phyloP scores from a whole-genome alignment of 2,888 invertebrate species.

The Agrochola macilenta region DNA sequence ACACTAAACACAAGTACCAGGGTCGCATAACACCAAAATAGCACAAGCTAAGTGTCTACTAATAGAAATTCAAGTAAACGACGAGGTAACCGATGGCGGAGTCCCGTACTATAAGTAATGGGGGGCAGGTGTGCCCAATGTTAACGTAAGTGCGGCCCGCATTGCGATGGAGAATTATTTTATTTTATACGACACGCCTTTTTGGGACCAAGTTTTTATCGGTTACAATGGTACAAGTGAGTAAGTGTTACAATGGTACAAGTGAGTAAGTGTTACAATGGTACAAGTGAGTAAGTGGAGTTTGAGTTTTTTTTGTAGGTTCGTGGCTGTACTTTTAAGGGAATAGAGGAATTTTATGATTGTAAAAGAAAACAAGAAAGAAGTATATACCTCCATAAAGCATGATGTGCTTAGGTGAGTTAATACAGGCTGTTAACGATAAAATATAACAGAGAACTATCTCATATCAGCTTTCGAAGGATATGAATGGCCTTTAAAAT shows the following conservation, averaged over 20 bases:
- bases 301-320: background rate
- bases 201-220: slow-evolving; percentile 53
- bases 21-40: slow-evolving; percentile 48
- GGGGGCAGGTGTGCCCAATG: slow-evolving; percentile 63
- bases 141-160: slow-evolving; percentile 63
- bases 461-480: too few relatives aligned
- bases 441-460: background rate
- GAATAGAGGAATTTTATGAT: too few relatives aligned
- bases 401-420: too few relatives aligned
- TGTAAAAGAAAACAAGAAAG: background rate
- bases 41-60: slow-evolving; percentile 61
- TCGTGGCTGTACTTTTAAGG: background rate
- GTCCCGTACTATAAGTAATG: slow-evolving; percentile 64
- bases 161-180: slow-evolving; percentile 64
- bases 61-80: slow-evolving; percentile 64
- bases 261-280: slow-evolving; percentile 33
- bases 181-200: slow-evolving; percentile 63
- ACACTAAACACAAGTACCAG: slow-evolving; percentile 10
- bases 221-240: slow-evolving; percentile 30
- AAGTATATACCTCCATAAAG: background rate
- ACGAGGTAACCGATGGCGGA: slow-evolving; percentile 55
- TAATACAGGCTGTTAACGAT: too few relatives aligned
- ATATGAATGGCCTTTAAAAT: background rate
- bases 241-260: slow-evolving; percentile 24
- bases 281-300: slow-evolving; percentile 23